These are phyloP conservation scores for Drosophila gaucha DNA, from an alignment of 2,888 invertebrate genomes.

Conservation along the genomic window DNA sequence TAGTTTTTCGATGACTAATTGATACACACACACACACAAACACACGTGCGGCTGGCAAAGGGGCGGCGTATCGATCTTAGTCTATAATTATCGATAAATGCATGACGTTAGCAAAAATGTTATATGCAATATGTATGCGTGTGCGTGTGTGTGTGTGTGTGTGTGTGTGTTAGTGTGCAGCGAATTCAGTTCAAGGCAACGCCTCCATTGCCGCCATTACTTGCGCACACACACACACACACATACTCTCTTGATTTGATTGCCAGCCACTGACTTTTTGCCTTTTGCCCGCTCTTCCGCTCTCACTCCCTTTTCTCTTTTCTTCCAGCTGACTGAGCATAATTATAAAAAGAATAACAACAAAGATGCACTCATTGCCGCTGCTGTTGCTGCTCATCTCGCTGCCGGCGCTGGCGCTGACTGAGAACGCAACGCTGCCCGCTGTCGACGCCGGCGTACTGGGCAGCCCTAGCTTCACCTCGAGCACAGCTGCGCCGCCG, in stretches of 20 bases:
- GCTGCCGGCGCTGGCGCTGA: slow-evolving; percentile 33
- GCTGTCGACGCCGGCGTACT: slow-evolving; percentile 22
- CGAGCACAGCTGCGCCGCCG: slow-evolving; percentile 50
- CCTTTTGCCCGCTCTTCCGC: slow-evolving; percentile 5
- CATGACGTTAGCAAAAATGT: slow-evolving; percentile 51
- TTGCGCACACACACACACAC: background rate
- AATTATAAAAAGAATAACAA: slow-evolving; percentile 20
- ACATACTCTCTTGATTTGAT: background rate
- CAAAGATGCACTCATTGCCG: slow-evolving; percentile 52
- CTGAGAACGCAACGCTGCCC: slow-evolving; percentile 65
- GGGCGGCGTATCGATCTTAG: slow-evolving; percentile 60
- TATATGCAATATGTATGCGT: slow-evolving; percentile 34
- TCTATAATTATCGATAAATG: slow-evolving; percentile 66
- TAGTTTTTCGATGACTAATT: slow-evolving; percentile 52
- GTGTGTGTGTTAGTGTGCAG: slow-evolving; percentile 34
- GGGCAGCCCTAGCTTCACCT: slow-evolving; percentile 18
- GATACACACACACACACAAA: slow-evolving; percentile 8
- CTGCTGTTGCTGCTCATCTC: slow-evolving; percentile 44
- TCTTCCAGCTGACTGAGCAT: slow-evolving; percentile 66
- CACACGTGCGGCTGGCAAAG: background rate
- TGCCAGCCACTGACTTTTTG: slow-evolving; percentile 37
- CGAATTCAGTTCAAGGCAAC: slow-evolving; percentile 74
- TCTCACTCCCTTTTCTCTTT: slow-evolving; percentile 7
- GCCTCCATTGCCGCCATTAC: slow-evolving; percentile 45
- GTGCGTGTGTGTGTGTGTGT: slow-evolving; percentile 20